These are phyloP conservation scores for Discoglossus pictus DNA, from an alignment of 2,797 vertebrate species.

Conservation along the genomic window DNA sequence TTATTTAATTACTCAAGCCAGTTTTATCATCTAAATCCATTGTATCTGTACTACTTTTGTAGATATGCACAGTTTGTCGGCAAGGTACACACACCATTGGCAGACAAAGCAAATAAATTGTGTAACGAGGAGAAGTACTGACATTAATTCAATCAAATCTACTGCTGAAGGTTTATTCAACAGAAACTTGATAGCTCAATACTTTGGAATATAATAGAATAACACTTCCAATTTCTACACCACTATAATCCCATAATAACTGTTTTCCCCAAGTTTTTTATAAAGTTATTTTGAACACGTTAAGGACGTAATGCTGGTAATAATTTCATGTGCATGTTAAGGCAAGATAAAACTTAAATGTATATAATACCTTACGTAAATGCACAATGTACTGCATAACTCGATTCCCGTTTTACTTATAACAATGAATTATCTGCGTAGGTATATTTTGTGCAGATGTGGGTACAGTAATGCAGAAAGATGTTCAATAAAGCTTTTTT, in stretches of 20 bases:
- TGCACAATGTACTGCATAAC: too few species aligned
- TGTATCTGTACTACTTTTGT: neutral
- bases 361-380: conserved; percentile 17
- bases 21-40: neutral
- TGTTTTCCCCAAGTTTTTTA: conserved; percentile 7
- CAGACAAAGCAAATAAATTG: neutral
- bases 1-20: neutral
- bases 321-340: conserved; percentile 19
- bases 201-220: conserved; percentile 10
- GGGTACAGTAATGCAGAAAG: too few species aligned
- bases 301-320: conserved; percentile 16
- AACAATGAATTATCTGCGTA: too few species aligned
- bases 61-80: neutral
- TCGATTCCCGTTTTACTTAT: too few species aligned
- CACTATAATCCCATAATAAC: conserved; percentile 39
- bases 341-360: conserved; percentile 23
- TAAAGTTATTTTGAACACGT: conserved; percentile 39
- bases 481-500: too few species aligned
- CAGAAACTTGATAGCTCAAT: conserved; percentile 24
- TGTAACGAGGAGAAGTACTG: neutral
- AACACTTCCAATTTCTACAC: conserved; percentile 21
- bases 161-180: conserved; percentile 27
- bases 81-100: neutral
- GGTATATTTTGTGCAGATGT: too few species aligned
- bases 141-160: conserved; percentile 9